A percentile compares a stretch with the other conserved stretches of the same genome.
These are phyloP conservation scores for Coturnix japonica DNA, from an alignment of 2,113 vertebrate genomes.

Conservation along the genomic window DNA sequence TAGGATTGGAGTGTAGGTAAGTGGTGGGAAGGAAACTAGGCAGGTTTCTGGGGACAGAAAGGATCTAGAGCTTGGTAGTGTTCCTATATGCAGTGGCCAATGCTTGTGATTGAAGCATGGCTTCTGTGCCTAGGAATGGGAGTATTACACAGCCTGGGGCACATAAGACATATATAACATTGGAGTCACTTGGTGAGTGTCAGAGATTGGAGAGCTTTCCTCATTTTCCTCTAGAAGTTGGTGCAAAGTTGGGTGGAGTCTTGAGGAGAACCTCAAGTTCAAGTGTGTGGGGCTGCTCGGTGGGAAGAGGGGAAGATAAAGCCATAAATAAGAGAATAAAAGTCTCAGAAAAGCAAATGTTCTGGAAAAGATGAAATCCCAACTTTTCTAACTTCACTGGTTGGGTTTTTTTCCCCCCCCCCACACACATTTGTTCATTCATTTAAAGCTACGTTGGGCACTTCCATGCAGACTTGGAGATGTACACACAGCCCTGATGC, in stretches of 20 bases:
- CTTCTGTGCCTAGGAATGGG: background rate
- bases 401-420: background rate
- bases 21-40: background rate
- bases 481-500: background rate
- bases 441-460: background rate
- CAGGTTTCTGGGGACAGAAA: background rate
- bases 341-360: background rate
- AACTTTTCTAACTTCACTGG: rapidly evolving
- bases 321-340: too few relatives aligned
- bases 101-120: background rate
- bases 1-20: background rate
- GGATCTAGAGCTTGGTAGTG: background rate
- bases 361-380: background rate
- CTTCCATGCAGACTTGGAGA: background rate
- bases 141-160: background rate
- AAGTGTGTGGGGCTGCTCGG: rapidly evolving
- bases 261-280: background rate
- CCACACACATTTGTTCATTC: rapidly evolving
- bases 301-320: background rate
- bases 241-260: background rate
- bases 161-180: too few relatives aligned
- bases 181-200: rapidly evolving
- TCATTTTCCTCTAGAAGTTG: rapidly evolving
- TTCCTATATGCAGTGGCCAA: rapidly evolving
- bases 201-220: background rate